phyloP scores from a whole-genome alignment of 2,888 invertebrate genomes.

The Thymelicus acteon region DNA sequence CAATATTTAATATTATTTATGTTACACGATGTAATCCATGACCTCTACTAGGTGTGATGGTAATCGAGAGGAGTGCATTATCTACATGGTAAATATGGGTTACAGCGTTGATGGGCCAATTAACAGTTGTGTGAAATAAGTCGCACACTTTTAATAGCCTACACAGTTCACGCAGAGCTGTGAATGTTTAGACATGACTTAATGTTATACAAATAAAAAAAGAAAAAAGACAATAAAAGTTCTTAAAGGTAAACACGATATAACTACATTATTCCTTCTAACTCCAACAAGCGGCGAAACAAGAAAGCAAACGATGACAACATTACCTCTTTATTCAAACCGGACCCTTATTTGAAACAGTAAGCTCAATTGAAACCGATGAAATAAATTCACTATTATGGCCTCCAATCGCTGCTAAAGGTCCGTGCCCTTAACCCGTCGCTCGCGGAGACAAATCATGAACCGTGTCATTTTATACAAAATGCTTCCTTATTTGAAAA shows the following conservation, averaged over 20 bases:
- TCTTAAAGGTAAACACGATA: background rate
- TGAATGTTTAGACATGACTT: slow-evolving; percentile 18
- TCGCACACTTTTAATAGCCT: slow-evolving; percentile 58
- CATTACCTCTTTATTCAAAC: slow-evolving; percentile 28
- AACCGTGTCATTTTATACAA: slow-evolving; percentile 38
- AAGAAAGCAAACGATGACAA: slow-evolving; percentile 12
- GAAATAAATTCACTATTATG: slow-evolving; percentile 35
- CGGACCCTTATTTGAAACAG: slow-evolving; percentile 15
- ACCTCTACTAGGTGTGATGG: slow-evolving; percentile 6
- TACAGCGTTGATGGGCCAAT: slow-evolving; percentile 66
- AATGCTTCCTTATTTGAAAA: slow-evolving; percentile 38
- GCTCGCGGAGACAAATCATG: slow-evolving; percentile 34
- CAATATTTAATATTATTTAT: background rate
- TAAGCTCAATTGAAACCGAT: slow-evolving; percentile 33
- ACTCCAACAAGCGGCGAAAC: background rate
- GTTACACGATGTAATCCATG: background rate
- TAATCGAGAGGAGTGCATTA: slow-evolving; percentile 18
- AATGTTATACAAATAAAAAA: background rate
- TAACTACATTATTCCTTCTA: background rate
- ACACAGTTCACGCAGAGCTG: slow-evolving; percentile 42
- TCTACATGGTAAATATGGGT: slow-evolving; percentile 47
- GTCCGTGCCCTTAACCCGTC: slow-evolving; percentile 35
- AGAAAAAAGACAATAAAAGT: background rate
- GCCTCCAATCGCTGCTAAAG: slow-evolving; percentile 36
- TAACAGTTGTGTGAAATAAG: slow-evolving; percentile 71